Conservation (phyloP, 2,888 invertebrate species). For the Hedychridium roseum region DNA sequence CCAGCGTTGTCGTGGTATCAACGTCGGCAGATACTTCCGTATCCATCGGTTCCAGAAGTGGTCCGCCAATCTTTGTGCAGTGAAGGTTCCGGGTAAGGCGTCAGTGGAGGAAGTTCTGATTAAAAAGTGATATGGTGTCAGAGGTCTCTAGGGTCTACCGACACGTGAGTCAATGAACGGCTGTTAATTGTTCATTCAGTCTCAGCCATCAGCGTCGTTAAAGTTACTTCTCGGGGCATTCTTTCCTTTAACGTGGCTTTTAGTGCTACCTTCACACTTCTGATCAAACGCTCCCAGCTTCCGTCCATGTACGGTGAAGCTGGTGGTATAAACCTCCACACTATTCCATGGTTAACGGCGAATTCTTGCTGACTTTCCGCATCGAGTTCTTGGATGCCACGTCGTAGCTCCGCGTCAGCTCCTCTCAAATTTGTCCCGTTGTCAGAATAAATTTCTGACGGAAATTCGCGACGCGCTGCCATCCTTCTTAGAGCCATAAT, state of each 20-base stretch:
- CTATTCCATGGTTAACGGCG: neutral
- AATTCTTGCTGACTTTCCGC: neutral
- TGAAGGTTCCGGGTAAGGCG: neutral
- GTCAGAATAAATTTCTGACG: constrained; percentile 10
- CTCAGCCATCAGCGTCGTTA: constrained; percentile 19
- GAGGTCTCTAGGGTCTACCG: constrained; percentile 29
- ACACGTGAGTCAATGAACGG: constrained; percentile 33
- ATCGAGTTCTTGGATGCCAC: neutral
- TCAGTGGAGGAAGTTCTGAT: constrained; percentile 15
- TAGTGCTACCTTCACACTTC: constrained; percentile 13
- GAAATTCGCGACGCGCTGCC: constrained; percentile 14
- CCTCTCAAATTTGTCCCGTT: constrained; percentile 20
- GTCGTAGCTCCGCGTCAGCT: constrained; percentile 6
- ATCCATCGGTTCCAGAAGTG: constrained; percentile 21
- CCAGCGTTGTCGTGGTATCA: constrained; percentile 11
- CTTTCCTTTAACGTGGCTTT: neutral
- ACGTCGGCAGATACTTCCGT: constrained; percentile 15
- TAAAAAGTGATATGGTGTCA: constrained; percentile 21
- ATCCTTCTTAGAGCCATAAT: constrained; percentile 16
- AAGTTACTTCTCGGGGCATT: constrained; percentile 12
- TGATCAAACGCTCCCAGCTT: constrained; percentile 17
- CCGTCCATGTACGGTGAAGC: constrained; percentile 22
- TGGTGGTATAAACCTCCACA: constrained; percentile 22
- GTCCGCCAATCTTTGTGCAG: constrained; percentile 10
- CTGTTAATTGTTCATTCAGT: constrained; percentile 19